Base-by-base conservation (phyloP, 2,113 vertebrate species). In the Casuarius casuarius region DNA sequence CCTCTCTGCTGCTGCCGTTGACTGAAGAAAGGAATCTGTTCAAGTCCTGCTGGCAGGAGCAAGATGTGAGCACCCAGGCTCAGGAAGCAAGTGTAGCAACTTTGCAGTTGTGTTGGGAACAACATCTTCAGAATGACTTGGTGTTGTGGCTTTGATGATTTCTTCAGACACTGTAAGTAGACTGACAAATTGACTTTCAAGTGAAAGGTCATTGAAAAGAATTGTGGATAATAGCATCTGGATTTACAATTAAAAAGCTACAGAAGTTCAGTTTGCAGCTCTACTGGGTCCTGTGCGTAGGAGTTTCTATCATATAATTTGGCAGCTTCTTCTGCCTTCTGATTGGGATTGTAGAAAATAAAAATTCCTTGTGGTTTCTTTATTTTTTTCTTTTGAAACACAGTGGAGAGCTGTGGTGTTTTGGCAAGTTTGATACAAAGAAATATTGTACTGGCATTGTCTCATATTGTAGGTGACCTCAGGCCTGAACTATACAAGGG, bases 181-280 rank as follows among this genome's bases (percentile, higher is more conserved):
- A 98, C 97, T 98, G 98, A 98, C 97, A 98, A 98, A 98, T 97
- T 91, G 98, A 97, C 97, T 98, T 97, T 95, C 97, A 95, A 98
- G 97, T 84, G 97, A 98, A 98, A 98, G 98, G 97, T 98, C 97
- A 98, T 92, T 82, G 89, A 89, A 33, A 95, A 97, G 96, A 87
- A 91, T 68, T 74, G 73, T 18, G 91, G 97, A 96, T 94, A 92
- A 96, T 97, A 97, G 92, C 97, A 98, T 98, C 98, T 98, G 98
- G 97, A 97, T 98, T 98, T 97, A 94, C 96, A 94, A 97, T 98
- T 97, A 97, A 93, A 96, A 96, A 95, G 91, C 91, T 95, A 29
- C 92, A 71, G 62, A 96, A 95, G 96, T 96, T 59, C 95, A 90
- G 96, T 95, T 90, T 96, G 96, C 95, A 96, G 71, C 95, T 95